Percentiles rank a stretch among this genome's conserved stretches.
Evolutionary conservation across 2,888 invertebrate genomes (phyloP).

Genomic region (Oegoconia quadripuncta): DNA sequence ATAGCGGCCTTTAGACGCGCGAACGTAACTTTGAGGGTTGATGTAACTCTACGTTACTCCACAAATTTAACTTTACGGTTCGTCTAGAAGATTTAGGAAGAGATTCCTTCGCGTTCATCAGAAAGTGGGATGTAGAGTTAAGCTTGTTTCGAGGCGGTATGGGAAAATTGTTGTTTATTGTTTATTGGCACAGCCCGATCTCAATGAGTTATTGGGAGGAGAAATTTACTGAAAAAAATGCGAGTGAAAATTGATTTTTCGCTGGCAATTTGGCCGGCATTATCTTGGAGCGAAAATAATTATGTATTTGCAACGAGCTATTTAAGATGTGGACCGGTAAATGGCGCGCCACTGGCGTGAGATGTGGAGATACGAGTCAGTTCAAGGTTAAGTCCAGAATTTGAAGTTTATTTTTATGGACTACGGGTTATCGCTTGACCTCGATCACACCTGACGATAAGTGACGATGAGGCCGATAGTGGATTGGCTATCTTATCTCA

Average conservation of each 20-base stretch:
- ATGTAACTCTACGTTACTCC: conserved; percentile 42
- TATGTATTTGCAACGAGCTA: not conserved
- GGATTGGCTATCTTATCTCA: no score
- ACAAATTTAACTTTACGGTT: conserved; percentile 28
- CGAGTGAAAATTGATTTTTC: conserved; percentile 61
- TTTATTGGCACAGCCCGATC: conserved; percentile 61
- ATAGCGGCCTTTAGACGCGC: conserved; percentile 25
- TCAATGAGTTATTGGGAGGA: conserved; percentile 50
- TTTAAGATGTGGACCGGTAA: no score
- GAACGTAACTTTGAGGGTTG: conserved; percentile 34
- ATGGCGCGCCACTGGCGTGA: no score
- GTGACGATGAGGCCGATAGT: no score
- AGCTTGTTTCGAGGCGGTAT: conserved; percentile 26
- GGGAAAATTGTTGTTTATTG: conserved; percentile 61
- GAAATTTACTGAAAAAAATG: conserved; percentile 50
- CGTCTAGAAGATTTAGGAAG: conserved; percentile 16
- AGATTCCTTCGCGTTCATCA: conserved; percentile 16
- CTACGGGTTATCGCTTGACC: no score
- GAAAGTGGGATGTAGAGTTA: conserved; percentile 12
- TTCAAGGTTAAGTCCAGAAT: no score
- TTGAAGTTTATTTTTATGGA: no score
- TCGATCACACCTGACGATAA: no score
- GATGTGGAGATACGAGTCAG: no score
- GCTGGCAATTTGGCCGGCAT: conserved; percentile 1
- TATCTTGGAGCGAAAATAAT: not conserved